A percentile compares a stretch with the other conserved stretches of the same genome.
Evolutionary conservation across 2,797 vertebrate species (phyloP).

Genomic region (Muscicapa striata): DNA sequence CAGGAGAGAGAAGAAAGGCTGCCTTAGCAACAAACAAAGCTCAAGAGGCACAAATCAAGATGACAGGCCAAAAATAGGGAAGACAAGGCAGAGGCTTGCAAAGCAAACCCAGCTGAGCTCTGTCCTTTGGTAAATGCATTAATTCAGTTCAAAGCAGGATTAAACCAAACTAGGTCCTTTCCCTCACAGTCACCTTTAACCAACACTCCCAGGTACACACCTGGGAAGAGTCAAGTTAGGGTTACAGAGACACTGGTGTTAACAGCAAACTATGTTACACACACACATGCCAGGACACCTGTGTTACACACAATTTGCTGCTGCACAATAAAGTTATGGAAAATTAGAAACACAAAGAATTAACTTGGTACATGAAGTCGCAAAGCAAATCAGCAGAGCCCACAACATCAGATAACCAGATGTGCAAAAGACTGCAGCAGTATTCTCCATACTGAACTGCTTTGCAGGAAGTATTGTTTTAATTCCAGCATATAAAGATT

Average conservation of each 20-base stretch:
- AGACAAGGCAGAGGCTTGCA: background rate
- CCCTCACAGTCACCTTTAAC: background rate
- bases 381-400: background rate
- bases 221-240: background rate
- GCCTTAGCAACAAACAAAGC: background rate
- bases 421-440: background rate
- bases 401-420: background rate
- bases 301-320: constrained; percentile 31
- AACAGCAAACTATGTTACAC: constrained; percentile 24
- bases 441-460: background rate
- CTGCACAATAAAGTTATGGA: background rate
- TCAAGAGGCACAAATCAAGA: constrained; percentile 14
- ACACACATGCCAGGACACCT: background rate
- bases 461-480: background rate
- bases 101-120: background rate
- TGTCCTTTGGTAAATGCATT: background rate
- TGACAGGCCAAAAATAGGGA: background rate
- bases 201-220: background rate
- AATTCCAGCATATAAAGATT: background rate
- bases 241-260: constrained; percentile 26
- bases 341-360: constrained; percentile 46
- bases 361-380: background rate
- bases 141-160: background rate
- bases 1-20: background rate
- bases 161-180: background rate